Conservation (phyloP, 2,113 vertebrate genomes). For the Archilochus colubris region DNA sequence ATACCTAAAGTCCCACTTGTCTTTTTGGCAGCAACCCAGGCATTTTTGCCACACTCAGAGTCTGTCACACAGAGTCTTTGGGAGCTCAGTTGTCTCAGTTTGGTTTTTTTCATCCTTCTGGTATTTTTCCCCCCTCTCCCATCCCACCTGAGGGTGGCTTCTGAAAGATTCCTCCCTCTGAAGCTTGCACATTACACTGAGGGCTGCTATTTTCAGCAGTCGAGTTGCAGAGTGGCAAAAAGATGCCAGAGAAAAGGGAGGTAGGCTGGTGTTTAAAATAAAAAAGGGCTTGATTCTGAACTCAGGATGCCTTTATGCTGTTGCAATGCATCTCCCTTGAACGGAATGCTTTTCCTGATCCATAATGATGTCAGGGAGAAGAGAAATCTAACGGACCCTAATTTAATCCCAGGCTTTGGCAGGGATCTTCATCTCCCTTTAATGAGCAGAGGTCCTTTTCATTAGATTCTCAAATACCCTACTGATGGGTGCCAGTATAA, state of each 20-base stretch:
- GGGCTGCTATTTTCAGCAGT: background rate
- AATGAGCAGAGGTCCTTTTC: conserved; percentile 43
- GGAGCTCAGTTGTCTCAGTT: background rate
- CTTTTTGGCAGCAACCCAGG: background rate
- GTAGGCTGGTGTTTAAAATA: background rate
- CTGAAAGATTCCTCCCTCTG: background rate
- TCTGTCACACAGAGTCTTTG: background rate
- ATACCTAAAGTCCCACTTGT: background rate
- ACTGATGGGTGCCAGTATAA: background rate
- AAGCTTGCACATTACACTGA: background rate
- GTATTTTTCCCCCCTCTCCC: background rate
- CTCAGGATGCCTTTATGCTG: background rate
- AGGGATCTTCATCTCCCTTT: conserved; percentile 24
- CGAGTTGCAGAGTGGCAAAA: background rate
- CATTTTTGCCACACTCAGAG: background rate
- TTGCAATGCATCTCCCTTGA: background rate
- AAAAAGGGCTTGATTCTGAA: background rate
- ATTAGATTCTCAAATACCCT: background rate
- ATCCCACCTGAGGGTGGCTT: background rate
- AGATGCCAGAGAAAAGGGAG: background rate
- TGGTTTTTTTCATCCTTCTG: background rate
- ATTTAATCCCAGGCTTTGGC: conserved; percentile 52
- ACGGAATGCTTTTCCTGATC: background rate
- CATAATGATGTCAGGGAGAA: conserved; percentile 18
- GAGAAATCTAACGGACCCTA: background rate